Evolutionary conservation across 2,797 vertebrate species (phyloP).

Genomic region (Ficedula albicollis): DNA sequence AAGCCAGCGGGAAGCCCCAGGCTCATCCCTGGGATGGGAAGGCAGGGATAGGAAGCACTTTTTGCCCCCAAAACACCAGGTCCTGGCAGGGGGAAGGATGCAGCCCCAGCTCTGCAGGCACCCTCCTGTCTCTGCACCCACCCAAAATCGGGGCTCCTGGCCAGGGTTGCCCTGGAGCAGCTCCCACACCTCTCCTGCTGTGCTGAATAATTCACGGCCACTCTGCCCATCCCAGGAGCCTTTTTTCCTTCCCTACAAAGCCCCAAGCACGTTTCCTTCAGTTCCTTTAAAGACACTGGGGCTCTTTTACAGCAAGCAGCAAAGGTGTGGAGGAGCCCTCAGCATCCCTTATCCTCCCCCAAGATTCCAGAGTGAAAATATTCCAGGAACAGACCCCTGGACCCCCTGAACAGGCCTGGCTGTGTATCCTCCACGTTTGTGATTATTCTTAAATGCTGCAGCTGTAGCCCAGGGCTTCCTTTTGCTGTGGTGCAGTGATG

Average conservation of each 20-base stretch:
- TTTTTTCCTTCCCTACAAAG: background rate
- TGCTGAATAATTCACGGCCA: background rate
- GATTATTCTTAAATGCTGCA: background rate
- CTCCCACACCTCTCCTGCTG: background rate
- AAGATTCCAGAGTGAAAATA: background rate
- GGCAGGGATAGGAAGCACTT: background rate
- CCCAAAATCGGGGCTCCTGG: accelerated
- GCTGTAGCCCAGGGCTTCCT: background rate
- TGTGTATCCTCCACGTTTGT: accelerated
- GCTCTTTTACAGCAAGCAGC: background rate
- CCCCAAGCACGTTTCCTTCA: background rate
- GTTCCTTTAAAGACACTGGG: background rate
- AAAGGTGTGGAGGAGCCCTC: background rate
- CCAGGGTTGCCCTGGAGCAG: background rate
- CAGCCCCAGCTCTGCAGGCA: background rate
- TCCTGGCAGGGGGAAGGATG: too few relatives aligned
- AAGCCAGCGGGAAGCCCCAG: accelerated
- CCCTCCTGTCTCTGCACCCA: background rate
- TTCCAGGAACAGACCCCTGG: background rate
- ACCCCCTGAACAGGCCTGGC: background rate
- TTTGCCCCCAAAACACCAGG: background rate
- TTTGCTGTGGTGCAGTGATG: accelerated
- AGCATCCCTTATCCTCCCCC: background rate
- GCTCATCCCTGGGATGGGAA: background rate
- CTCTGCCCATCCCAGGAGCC: background rate